Base-by-base conservation (phyloP, 53 echinoderm and acorn worm genomes). In the Holothuria leucospilota region DNA sequence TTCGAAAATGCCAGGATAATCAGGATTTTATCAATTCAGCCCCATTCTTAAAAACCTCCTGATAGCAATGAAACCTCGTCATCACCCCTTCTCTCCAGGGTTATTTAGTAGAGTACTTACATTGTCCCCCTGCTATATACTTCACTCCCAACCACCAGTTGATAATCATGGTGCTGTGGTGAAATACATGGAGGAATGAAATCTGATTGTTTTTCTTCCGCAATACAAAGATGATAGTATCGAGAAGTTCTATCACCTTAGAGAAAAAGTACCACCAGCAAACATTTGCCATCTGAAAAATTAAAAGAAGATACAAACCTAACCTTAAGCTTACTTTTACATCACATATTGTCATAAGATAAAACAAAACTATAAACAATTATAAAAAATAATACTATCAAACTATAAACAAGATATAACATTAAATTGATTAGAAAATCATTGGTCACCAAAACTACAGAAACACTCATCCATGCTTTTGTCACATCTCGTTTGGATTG, bases 191-290 rank as follows among this genome's bases (percentile, higher is more conserved):
- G 0, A 97, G 92, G 72, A 97, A 95, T 16, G 90, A 88, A 20
- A 97, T 66, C 77, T 97, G 97, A 80, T 86, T 93, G 85, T 97
- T 82, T 69, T 97, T 97, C 93, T 97, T 97, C 26, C 97, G 91
- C 18, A 95, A 77, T 27, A 97, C 87, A 78, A 97, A 97, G 83
- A 97, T 91, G 13, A 93, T 85, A 0, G 97, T 97, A 73, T 97
- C 97, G 21, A 97, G 81, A 2, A 93, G 82, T 74, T 95, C 95
- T 59, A 95, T 93, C 30, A 95, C 83, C 86, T 95, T 97, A 74
- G 95, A 95, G 88, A 97, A 90, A 86, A 91, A 97, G 62, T 85
- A 97, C 95, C 94, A 97, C 97, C 97, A 97, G 70, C 93, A 95
- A 7, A 92, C 97, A 51, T 63, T 62, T 0, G 97, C 94, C 95